A percentile compares a stretch with the other conserved stretches of the same genome.
phyloP scores from a whole-genome alignment of 2,888 invertebrate genomes.

The Lasioglossum malachurum region DNA sequence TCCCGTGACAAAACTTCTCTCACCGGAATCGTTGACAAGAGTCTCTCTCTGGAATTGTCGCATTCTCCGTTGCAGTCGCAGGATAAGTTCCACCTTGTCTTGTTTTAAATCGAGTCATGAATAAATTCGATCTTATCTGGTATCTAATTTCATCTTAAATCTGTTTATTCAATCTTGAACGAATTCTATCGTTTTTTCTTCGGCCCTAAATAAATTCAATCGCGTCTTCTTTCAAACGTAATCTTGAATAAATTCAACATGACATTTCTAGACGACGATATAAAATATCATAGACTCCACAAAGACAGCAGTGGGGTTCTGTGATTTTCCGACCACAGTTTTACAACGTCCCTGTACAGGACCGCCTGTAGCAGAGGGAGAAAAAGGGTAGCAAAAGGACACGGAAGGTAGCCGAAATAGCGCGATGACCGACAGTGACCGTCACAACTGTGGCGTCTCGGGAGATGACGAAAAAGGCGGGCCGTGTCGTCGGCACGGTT shows the following conservation, averaged over 20 bases:
- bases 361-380: not conserved
- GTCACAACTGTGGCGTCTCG: slow-evolving; percentile 19
- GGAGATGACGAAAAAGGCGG: slow-evolving; percentile 67
- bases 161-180: too few species aligned
- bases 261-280: not conserved
- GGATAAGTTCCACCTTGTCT: not conserved
- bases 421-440: slow-evolving; percentile 25
- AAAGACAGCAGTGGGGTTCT: not conserved
- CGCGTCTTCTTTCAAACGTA: too few species aligned
- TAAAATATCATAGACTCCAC: not conserved
- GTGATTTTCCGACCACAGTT: not conserved
- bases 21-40: not conserved
- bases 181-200: too few species aligned
- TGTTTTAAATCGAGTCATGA: not conserved
- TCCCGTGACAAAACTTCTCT: not conserved
- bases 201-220: too few species aligned
- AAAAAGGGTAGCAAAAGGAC: slow-evolving; percentile 38
- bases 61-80: not conserved
- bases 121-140: not conserved
- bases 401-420: slow-evolving; percentile 40
- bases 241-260: too few species aligned
- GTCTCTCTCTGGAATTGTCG: not conserved
- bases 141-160: too few species aligned
- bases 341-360: slow-evolving; percentile 33
- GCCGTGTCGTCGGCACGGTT: slow-evolving; percentile 73